Percentiles rank a stretch among this genome's conserved stretches.
Evolutionary conservation across 2,797 vertebrate genomes (phyloP).

Genomic region (Sebastes hubbsi): DNA sequence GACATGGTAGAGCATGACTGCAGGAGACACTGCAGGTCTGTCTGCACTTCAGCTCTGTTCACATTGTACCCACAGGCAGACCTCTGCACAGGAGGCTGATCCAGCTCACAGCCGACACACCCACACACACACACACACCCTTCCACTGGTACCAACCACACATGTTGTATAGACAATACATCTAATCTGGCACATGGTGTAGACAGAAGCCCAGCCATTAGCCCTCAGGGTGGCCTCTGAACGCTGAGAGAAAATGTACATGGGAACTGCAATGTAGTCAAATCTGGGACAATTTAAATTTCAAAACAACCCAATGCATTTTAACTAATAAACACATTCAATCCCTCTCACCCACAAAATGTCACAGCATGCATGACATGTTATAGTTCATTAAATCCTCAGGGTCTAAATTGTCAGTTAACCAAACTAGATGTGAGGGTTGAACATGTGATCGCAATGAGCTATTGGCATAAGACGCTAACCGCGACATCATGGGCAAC

Average conservation of each 20-base stretch:
- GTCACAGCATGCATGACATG: not conserved
- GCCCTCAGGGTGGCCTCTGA: constrained; percentile 15
- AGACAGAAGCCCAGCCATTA: constrained; percentile 19
- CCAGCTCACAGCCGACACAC: constrained; percentile 58
- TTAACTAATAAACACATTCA: not conserved
- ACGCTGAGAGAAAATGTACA: not conserved
- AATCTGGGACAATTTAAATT: not conserved
- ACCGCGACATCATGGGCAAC: constrained; percentile 26
- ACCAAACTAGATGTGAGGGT: not conserved
- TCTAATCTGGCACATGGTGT: constrained; percentile 12
- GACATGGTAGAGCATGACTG: constrained; percentile 70
- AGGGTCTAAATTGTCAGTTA: not conserved
- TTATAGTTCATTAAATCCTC: not conserved
- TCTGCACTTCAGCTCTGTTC: constrained; percentile 39
- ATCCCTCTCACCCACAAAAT: not conserved
- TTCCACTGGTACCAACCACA: constrained; percentile 18
- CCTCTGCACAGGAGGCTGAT: constrained; percentile 49
- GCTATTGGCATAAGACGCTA: constrained; percentile 4
- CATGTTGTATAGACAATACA: constrained; percentile 20
- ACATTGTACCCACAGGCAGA: constrained; percentile 47
- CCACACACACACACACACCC: constrained; percentile 68
- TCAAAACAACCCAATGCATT: not conserved
- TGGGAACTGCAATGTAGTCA: not conserved
- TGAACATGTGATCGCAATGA: constrained; percentile 26
- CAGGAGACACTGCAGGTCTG: constrained; percentile 50